These are phyloP conservation scores for Alentia gelatinosa DNA, from an alignment of 2,888 invertebrate genomes.

Conservation along the genomic window DNA sequence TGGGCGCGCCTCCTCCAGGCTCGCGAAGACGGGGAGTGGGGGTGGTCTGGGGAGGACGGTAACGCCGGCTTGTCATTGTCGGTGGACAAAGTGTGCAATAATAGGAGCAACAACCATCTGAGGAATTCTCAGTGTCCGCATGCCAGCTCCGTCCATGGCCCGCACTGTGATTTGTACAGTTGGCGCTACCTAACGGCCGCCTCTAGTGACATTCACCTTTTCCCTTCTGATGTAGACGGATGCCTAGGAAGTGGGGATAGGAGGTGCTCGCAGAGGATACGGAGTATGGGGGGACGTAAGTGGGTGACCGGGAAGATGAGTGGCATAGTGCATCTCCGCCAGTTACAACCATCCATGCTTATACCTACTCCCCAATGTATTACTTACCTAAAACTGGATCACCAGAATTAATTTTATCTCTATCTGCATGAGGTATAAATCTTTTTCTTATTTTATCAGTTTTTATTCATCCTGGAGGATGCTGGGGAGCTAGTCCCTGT, in stretches of 20 bases:
- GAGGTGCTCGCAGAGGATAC: background rate
- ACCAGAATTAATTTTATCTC: too few species aligned
- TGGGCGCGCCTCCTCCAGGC: background rate
- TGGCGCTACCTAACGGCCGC: background rate
- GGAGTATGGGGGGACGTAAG: background rate
- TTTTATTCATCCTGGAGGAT: too few species aligned
- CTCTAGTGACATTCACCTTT: constrained; percentile 6
- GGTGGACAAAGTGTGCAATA: constrained; percentile 31
- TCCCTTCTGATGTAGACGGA: background rate
- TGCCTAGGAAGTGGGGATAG: background rate
- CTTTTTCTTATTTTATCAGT: too few species aligned
- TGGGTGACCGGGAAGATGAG: background rate
- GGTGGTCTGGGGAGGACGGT: background rate
- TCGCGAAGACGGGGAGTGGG: background rate
- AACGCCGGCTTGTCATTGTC: constrained; percentile 12
- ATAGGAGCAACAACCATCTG: constrained; percentile 33
- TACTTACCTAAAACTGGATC: too few species aligned
- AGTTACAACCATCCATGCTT: too few species aligned
- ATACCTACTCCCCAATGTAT: too few species aligned
- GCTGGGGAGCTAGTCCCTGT: too few species aligned
- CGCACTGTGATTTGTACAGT: background rate
- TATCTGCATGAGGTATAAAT: too few species aligned
- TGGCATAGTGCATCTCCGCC: background rate
- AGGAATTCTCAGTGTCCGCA: background rate
- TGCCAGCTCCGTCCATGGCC: background rate